A percentile compares a stretch with the other conserved stretches of the same genome.
Conservation (phyloP, 2,797 vertebrate genomes). For the Coendou prehensilis region DNA sequence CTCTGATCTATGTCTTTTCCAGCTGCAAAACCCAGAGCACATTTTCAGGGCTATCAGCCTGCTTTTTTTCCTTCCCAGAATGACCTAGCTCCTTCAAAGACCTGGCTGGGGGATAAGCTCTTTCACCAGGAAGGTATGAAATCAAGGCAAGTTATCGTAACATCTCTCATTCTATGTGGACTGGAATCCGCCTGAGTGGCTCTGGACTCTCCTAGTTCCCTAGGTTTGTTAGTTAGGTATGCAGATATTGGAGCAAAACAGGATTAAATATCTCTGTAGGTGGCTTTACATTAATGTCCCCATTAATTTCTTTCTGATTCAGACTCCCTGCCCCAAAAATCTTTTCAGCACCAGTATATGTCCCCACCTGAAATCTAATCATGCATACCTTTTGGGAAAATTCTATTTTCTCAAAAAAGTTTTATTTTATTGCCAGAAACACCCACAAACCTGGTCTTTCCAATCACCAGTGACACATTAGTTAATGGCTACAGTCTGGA, state of each 20-base stretch:
- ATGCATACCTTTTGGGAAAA: background rate
- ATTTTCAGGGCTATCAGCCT: slow-evolving; percentile 72
- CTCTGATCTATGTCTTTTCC: slow-evolving; percentile 78
- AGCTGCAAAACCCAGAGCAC: slow-evolving; percentile 72
- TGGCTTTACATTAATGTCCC: slow-evolving; percentile 16
- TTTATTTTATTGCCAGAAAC: background rate
- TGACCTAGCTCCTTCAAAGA: slow-evolving; percentile 62
- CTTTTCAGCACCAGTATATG: background rate
- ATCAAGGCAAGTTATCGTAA: slow-evolving; percentile 77
- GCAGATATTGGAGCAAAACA: slow-evolving; percentile 29
- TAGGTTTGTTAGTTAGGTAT: slow-evolving; percentile 6
- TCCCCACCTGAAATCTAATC: background rate
- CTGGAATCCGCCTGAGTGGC: slow-evolving; percentile 14
- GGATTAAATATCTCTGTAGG: slow-evolving; percentile 40
- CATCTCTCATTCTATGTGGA: slow-evolving; percentile 45
- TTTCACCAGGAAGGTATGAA: slow-evolving; percentile 79
- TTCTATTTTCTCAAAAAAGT: background rate
- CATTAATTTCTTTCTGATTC: slow-evolving; percentile 38
- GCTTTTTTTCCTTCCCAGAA: slow-evolving; percentile 56
- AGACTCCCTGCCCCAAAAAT: background rate
- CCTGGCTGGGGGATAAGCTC: slow-evolving; percentile 77
- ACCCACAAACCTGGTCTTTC: background rate
- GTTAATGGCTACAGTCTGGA: background rate
- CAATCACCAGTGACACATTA: background rate
- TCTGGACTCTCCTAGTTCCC: background rate